Conservation (phyloP, 2,113 vertebrate species). For the Riparia riparia region DNA sequence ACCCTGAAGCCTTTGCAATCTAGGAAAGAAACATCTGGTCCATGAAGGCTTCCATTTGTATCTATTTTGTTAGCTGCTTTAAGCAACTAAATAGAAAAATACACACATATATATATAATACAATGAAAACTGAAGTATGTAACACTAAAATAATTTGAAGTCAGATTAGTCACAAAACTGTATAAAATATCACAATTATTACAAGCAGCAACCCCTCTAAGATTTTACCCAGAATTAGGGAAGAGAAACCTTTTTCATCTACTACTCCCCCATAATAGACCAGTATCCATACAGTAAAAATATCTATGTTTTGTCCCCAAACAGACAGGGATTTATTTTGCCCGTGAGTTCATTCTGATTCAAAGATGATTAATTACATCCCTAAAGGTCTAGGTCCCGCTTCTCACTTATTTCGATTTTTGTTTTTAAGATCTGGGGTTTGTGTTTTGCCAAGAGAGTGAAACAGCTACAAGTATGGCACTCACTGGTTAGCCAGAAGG, state of each 20-base stretch:
- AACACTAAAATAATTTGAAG: background rate
- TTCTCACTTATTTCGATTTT: background rate
- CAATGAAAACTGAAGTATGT: conserved; percentile 5
- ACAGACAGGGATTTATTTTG: background rate
- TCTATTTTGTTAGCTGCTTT: conserved; percentile 11
- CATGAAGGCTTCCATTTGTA: conserved; percentile 26
- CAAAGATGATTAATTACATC: background rate
- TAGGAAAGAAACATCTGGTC: conserved; percentile 45
- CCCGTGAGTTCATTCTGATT: background rate
- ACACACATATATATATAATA: background rate
- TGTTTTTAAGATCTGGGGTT: background rate
- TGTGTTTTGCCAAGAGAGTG: background rate
- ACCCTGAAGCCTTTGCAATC: background rate
- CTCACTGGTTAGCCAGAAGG: background rate
- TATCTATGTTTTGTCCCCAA: background rate
- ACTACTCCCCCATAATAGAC: background rate
- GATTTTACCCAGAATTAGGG: background rate
- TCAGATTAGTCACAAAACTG: background rate
- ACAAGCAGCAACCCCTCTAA: background rate
- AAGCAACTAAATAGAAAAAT: background rate
- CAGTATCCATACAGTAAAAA: background rate
- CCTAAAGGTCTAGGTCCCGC: background rate
- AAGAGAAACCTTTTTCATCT: background rate
- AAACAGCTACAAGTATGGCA: background rate
- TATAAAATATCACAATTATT: conserved; percentile 8